Evolutionary conservation across 1,140 invertebrate genomes (phyloP), one percentile per base, ranked within the genome.

Genomic region (Bombus fervidus): DNA sequence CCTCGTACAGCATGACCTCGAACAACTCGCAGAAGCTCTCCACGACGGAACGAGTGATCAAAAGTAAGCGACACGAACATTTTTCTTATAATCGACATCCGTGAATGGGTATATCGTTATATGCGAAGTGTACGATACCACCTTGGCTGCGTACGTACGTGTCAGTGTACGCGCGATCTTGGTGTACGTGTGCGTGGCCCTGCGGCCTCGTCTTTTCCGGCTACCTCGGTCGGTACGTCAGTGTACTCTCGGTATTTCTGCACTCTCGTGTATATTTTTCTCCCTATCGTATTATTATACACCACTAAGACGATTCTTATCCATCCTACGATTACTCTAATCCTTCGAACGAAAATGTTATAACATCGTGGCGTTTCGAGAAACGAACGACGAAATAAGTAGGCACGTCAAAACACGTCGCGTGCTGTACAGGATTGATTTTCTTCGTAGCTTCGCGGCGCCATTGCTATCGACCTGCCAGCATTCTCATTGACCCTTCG

Each of bases 41-140:
- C 90, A 97, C 97, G 89, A 97, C 97, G 93, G 97, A 97, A 90
- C 96, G 97, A 94, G 96, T 97, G 92, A 96, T 97, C 90, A 97
- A 97, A 97, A 97, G 97, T 97, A 96, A 97, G 96, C 95, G 78
- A 89, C 62, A 86, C 62, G 53, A 68, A 53, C 13, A 39, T 62
- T 77, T 62, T 77, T 59, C 59, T 64, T 4, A 10, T 34, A 34
- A 53, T n/a, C 59, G 62, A 34, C 62, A 37, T 12, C 25, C 9
- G 73, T 3, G 31, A 57, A 37, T n/a, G 8, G n/a, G 31, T 39
- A n/a, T 31, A 43, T 83, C 43, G 25, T 15, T 43, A 73, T 28
- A 34, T 18, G 34, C 28, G n/a, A 28, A 62, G 9, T 78, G 43
- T 37, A 41, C 64, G 53, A 25, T 72, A 41, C 69, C 57, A 73